Base-by-base conservation (phyloP, 1,140 invertebrate species). In the Agraylea sexmaculata region DNA sequence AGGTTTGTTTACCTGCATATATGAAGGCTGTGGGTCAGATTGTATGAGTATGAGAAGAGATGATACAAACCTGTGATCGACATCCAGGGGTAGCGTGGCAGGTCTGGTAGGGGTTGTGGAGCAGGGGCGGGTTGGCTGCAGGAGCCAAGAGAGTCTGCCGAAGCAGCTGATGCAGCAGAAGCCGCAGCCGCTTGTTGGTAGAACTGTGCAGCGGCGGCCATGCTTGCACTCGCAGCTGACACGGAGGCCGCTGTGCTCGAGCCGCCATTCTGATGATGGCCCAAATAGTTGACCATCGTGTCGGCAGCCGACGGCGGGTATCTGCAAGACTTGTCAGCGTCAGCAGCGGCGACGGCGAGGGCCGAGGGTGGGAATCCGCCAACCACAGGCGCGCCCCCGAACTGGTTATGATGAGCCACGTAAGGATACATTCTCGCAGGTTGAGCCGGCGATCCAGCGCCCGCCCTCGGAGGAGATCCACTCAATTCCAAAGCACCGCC, bases 21-120 rank as follows among this genome's bases (percentile, higher is more conserved):
- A n/a, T n/a, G n/a, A n/a, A n/a, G n/a, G n/a, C n/a, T n/a, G n/a
- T n/a, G n/a, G n/a, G n/a, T n/a, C n/a, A n/a, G n/a, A n/a, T n/a
- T n/a, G n/a, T n/a, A n/a, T n/a, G n/a, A n/a, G 17, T 37, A 23
- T 34, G 33, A 7, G 21, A 17, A 17, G 20, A 4, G 33, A 15
- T n/a, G 57, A 49, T 38, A 75, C 75, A 83, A 76, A 92, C 89
- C 89, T 71, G 87, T 90, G 61, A 92, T 88, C 51, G 87, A 87
- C 87, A 93, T 92, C 89, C 89, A 93, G n/a, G 89, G 88, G 64
- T 92, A 92, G 56, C 87, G 74, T 11, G 87, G 87, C 55, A 91
- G 85, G 62, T 87, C 83, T 20, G 86, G 84, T 51, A 86, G 78
- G 65, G 53, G 83, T 75, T 68, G 82, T 7, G 46, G 46, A 71